Percentiles rank a stretch among this genome's conserved stretches.
These are phyloP conservation scores for Acholoe squamosa DNA, from an alignment of 2,888 invertebrate species.

Conservation along the genomic window DNA sequence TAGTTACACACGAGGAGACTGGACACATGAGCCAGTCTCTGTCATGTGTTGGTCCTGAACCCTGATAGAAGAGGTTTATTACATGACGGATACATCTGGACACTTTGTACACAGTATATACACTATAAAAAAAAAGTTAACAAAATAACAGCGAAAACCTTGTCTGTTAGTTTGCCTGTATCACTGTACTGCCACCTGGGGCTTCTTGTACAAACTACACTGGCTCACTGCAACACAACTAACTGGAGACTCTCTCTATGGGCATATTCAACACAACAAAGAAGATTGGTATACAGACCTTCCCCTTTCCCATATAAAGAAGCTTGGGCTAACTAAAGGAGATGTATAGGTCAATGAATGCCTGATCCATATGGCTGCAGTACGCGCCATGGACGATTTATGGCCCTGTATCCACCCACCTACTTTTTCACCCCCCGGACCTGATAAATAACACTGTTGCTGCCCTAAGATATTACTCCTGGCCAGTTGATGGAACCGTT, in stretches of 20 bases:
- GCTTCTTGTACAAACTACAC: too few species aligned
- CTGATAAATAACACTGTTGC: constrained; percentile 6
- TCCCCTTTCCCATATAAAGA: background rate
- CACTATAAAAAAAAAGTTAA: background rate
- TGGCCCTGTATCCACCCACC: background rate
- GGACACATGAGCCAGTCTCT: background rate
- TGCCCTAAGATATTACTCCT: background rate
- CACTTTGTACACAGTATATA: background rate
- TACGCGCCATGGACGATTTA: background rate
- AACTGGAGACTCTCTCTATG: background rate
- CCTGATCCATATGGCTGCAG: constrained; percentile 21
- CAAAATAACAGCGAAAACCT: too few species aligned
- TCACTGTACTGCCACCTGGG: too few species aligned
- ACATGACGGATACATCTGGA: too few species aligned
- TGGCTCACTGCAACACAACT: too few species aligned
- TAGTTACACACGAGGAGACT: background rate
- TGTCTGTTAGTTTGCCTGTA: too few species aligned
- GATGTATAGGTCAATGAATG: constrained; percentile 20
- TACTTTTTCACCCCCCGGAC: background rate
- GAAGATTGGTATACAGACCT: background rate
- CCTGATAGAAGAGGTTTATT: background rate
- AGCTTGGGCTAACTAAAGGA: background rate
- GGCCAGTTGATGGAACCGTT: constrained; percentile 11
- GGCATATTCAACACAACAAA: background rate
- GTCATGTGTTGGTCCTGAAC: background rate